Base-by-base conservation (phyloP, 2,888 invertebrate genomes). In the Pemphredon lugubris region DNA sequence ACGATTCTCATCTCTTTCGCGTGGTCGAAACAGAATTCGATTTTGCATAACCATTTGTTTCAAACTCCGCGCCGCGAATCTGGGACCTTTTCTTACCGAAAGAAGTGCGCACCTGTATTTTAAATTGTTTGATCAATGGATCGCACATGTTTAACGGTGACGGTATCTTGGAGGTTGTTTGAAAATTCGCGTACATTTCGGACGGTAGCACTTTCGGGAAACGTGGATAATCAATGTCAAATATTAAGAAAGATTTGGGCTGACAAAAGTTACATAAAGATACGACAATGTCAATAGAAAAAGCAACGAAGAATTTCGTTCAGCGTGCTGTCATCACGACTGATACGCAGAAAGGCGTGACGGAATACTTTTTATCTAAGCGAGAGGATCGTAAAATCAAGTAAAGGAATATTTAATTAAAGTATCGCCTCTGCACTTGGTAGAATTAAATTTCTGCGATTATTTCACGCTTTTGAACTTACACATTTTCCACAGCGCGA, bases 281-380 rank as follows among this genome's bases (percentile, higher is more conserved):
- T n/a, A n/a, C n/a, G n/a, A n/a, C n/a, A n/a, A 5, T 26, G 26
- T 26, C 26, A 4, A 11, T 34, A 14, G 20, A 51, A 30, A 23
- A 67, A 20, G 57, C 20, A 18, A 45, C 48, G 34, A 53, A 30
- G 64, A 75, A 76, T 65, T 78, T 86, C 5, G 58, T 84, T n/a
- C 59, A 74, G 6, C 73, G 84, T 16, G 75, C 83, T 18, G 34
- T 71, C 5, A 70, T 85, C 11, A 57, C 72, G n/a, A 54, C 58
- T 16, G 23, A 80, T 32, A 90, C 92, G 0, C 91, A 92, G 75
- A 90, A 91, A 78, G 91, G 90, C 30, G 90, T 92, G 0, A 81
- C 89, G 6, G 92, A 92, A 76, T 93, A 92, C 83, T 91, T 91
- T 73, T 90, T 91, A 70, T 93, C 93, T 0, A 89, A 91, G 68